phyloP scores from a whole-genome alignment of 2,797 vertebrate genomes.

The Sphenopsis melanotis region DNA sequence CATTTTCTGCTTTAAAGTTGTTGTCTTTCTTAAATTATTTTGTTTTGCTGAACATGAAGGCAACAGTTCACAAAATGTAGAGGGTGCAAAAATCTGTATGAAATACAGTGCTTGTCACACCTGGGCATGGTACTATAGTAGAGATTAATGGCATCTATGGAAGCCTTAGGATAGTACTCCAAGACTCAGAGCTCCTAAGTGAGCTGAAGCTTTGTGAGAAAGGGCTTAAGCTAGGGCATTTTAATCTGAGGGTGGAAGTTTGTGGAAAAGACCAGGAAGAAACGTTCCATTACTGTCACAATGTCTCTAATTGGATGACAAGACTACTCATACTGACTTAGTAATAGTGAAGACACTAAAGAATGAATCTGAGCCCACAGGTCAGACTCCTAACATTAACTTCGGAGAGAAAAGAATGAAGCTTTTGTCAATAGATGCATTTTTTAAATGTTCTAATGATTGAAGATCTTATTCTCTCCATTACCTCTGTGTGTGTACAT shows the following conservation, averaged over 20 bases:
- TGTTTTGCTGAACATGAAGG: background rate
- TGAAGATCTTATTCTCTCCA: background rate
- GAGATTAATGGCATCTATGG: background rate
- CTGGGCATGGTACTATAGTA: background rate
- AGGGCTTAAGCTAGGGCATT: background rate
- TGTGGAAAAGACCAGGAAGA: background rate
- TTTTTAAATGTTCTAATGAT: background rate
- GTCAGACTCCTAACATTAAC: background rate
- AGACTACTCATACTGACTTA: background rate
- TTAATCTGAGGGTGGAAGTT: background rate
- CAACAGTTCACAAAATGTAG: background rate
- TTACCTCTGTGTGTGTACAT: background rate
- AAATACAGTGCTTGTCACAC: background rate
- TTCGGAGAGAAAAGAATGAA: background rate
- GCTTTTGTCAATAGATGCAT: background rate
- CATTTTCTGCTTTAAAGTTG: slow-evolving; percentile 21
- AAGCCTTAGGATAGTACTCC: background rate
- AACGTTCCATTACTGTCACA: background rate
- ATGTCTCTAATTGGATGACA: background rate
- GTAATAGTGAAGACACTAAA: background rate
- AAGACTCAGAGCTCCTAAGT: background rate
- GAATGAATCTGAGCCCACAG: background rate
- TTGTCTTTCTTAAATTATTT: background rate
- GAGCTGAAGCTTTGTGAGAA: background rate
- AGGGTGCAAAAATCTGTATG: background rate